phyloP scores from a whole-genome alignment of 1,140 invertebrate genomes.

The Cylas formicarius region DNA sequence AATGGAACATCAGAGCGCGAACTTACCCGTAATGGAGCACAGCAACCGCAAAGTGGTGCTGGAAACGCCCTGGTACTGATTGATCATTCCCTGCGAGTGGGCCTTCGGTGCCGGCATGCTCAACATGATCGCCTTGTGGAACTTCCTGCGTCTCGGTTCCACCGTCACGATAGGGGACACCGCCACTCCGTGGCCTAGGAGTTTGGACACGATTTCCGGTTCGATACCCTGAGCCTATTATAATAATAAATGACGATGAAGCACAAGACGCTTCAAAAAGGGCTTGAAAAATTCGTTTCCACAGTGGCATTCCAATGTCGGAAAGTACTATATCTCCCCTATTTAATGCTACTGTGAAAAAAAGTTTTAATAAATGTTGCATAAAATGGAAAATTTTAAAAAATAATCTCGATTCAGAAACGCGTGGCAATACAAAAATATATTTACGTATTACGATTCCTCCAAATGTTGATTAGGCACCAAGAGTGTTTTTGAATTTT shows the following conservation, averaged over 20 bases:
- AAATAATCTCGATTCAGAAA: too few species aligned
- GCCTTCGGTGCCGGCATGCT: conserved; percentile 90
- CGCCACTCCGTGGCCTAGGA: conserved; percentile 82
- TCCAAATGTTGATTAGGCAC: too few species aligned
- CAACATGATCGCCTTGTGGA: conserved; percentile 93
- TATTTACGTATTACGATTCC: too few species aligned
- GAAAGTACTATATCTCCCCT: too few species aligned
- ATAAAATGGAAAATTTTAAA: too few species aligned
- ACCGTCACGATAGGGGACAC: conserved; percentile 95
- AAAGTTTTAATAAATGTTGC: too few species aligned
- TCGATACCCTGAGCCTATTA: conserved; percentile 89
- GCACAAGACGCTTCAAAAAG: conserved; percentile 3
- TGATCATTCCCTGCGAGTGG: conserved; percentile 80
- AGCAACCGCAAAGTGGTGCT: conserved; percentile 77
- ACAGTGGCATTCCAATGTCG: too few species aligned
- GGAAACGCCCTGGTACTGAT: conserved; percentile 69
- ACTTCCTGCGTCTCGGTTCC: conserved; percentile 88
- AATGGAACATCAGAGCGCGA: too few species aligned
- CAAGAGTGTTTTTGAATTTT: too few species aligned
- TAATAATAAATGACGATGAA: conserved; percentile 23
- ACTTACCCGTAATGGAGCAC: conserved; percentile 87
- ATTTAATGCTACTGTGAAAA: too few species aligned
- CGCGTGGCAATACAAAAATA: too few species aligned
- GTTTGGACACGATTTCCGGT: conserved; percentile 71
- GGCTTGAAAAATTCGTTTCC: too few species aligned